Base-by-base conservation (phyloP, 2,113 vertebrate species). In the Macrotus californicus region DNA sequence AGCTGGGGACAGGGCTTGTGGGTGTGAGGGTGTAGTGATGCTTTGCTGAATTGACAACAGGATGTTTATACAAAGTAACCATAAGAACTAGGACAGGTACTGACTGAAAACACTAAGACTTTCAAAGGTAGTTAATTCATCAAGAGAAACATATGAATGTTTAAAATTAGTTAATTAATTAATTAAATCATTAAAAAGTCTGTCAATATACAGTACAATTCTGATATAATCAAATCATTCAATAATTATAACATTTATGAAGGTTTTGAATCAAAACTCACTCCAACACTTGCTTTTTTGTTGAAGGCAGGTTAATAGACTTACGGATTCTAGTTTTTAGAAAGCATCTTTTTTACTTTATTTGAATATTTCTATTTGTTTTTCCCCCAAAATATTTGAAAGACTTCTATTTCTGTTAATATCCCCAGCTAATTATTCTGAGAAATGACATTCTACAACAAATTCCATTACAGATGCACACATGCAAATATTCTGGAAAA, bases 161-260 rank as follows among this genome's bases (percentile, higher is more conserved):
- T 69, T 12, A 90, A 84, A 64, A 80, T 81, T 61, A 66, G 66
- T 64, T 61, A 66, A 88, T 73, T 88, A 77, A 46, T 43, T 83
- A 36, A 48, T 56, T 67, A n/a, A 19, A 12, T 90, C 22, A 61
- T 69, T 16, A 72, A 86, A 85, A 56, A 6, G 1, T 67, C 12
- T 31, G 5, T 18, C n/a, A 73, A 56, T 93, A 73, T 79, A 50
- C 36, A 84, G 15, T n/a, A 24, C 1, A 52, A 43, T 15, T 85
- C 0, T 70, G 22, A 86, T 79, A 50, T 77, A 79, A 85, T 88
- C 13, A 88, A 34, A 61, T 26, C 6, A 54, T 81, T 3, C 19
- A 54, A 76, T 59, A 90, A 59, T 79, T 84, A 29, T 50, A 90
- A 84, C 43, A n/a, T 26, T 2, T 11, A 46, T 41, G 11, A 2